Base-by-base conservation (phyloP, 2,113 vertebrate species). In the Aegotheles bennettii region DNA sequence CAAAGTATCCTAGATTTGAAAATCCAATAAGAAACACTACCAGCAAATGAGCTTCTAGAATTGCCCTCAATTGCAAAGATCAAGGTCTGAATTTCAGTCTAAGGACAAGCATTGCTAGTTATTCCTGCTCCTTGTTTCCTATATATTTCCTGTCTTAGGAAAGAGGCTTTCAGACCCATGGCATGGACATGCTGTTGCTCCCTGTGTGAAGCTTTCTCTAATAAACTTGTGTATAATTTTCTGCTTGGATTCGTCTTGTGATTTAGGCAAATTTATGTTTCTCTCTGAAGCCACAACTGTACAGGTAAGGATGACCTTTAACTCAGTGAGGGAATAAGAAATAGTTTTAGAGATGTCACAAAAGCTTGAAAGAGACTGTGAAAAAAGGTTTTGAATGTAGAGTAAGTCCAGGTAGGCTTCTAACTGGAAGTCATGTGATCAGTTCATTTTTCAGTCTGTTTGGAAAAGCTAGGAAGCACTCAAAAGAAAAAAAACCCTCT, bases 111-210 rank as follows among this genome's bases (percentile, higher is more conserved):
- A 60, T 59, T 64, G 31, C 45, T 76, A 38, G 11, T 25, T 56
- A 56, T 33, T 81, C 4, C 7, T 45, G 3, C 9, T 53, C 11
- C 8, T 60, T 53, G 5, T 47, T 90, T 79, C 8, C 8, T 71
- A 6, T 29, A 12, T 43, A 54, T 56, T 84, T 77, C 16, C 20
- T 51, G 11, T 35, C 12, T 40, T 28, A 84, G 26, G 26, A 83
- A 48, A 48, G 5, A 79, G 28, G 0, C 18, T 45, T 91, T 91
- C 40, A 78, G 36, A 40, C 21, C 11, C 6, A 15, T 28, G 31
- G 4, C 45, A 40, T 7, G 1, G 31, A 4, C 40, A 36, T 6
- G 1, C 3, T 56, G 4, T 54, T 9, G 5, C 18, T 33, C 6
- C 16, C 19, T 16, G 3, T 57, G 15, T 56, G 38, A 81, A 60